These are phyloP conservation scores for Agrochola litura DNA, from an alignment of 2,888 invertebrate species.

Conservation along the genomic window DNA sequence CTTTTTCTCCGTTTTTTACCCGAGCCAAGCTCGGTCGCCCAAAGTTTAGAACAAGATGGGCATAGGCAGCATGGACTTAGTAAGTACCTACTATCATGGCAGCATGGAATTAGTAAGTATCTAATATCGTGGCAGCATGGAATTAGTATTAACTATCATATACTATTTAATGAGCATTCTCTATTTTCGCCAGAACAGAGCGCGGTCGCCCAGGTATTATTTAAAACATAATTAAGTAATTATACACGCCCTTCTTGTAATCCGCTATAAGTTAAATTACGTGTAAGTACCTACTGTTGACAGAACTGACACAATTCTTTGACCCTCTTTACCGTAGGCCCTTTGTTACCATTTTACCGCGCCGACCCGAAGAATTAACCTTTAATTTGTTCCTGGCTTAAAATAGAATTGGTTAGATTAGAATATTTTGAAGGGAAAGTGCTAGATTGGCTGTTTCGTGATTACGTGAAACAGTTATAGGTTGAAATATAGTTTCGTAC, in stretches of 20 bases:
- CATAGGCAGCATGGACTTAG: too few species aligned
- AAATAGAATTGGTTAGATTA: conserved; percentile 47
- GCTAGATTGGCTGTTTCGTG: not conserved
- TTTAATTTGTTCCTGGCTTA: conserved; percentile 49
- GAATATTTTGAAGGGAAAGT: conserved; percentile 25
- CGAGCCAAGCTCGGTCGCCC: too few species aligned
- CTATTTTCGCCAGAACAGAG: too few species aligned
- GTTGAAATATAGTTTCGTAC: not conserved
- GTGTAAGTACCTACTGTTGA: conserved; percentile 2
- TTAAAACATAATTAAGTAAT: not conserved
- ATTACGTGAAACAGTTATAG: not conserved
- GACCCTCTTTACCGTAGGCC: conserved; percentile 40
- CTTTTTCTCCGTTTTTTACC: too few species aligned
- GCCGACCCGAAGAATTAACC: conserved; percentile 40
- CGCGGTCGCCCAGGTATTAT: too few species aligned
- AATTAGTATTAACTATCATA: too few species aligned
- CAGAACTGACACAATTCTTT: conserved; percentile 41
- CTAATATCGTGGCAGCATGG: too few species aligned
- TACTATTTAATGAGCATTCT: too few species aligned
- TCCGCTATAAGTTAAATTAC: conserved; percentile 36
- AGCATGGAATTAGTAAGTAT: too few species aligned
- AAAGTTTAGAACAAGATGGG: too few species aligned
- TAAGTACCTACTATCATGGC: too few species aligned
- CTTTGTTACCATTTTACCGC: conserved; percentile 47
- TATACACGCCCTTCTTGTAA: not conserved